Percentiles rank a stretch among this genome's conserved stretches.
Evolutionary conservation across 2,888 invertebrate species (phyloP).

Genomic region (Syritta pipiens): DNA sequence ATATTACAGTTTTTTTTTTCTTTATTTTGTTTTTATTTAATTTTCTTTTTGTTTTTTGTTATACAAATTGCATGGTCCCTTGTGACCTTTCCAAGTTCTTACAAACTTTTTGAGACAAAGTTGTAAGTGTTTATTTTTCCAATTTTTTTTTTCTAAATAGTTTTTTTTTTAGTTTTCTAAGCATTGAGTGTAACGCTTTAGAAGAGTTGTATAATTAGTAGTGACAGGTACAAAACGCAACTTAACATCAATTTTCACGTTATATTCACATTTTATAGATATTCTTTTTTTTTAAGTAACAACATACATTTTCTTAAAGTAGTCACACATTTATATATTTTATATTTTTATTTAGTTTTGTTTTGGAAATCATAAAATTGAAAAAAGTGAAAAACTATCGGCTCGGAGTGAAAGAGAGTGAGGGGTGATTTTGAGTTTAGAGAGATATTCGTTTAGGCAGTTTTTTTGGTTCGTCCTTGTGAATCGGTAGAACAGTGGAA

Average conservation of each 20-base stretch:
- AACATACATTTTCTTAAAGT: slow-evolving; percentile 47
- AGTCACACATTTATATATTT: slow-evolving; percentile 7
- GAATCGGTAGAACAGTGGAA: too few species aligned
- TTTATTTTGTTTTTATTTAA: background rate
- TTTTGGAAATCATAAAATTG: background rate
- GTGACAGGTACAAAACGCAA: slow-evolving; percentile 69
- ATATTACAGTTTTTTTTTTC: slow-evolving; percentile 57
- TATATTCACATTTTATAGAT: slow-evolving; percentile 37
- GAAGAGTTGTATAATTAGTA: slow-evolving; percentile 57
- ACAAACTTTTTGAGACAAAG: slow-evolving; percentile 27
- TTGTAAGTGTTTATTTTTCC: slow-evolving; percentile 23
- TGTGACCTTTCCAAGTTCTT: slow-evolving; percentile 57
- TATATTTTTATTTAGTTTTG: background rate
- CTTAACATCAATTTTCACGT: slow-evolving; percentile 66
- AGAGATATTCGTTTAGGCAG: too few species aligned
- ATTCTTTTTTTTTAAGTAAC: slow-evolving; percentile 18
- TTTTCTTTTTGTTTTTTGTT: slow-evolving; percentile 11
- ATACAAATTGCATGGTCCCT: slow-evolving; percentile 64
- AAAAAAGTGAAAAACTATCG: too few species aligned
- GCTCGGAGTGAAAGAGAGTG: too few species aligned
- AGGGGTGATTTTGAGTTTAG: too few species aligned
- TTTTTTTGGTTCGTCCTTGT: too few species aligned
- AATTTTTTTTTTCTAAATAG: slow-evolving; percentile 10
- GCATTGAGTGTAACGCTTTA: slow-evolving; percentile 48
- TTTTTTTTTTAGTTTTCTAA: slow-evolving; percentile 6